Percentiles rank a stretch among this genome's conserved stretches.
Conservation (phyloP, 2,113 vertebrate species). For the Phalacrocorax carbo region DNA sequence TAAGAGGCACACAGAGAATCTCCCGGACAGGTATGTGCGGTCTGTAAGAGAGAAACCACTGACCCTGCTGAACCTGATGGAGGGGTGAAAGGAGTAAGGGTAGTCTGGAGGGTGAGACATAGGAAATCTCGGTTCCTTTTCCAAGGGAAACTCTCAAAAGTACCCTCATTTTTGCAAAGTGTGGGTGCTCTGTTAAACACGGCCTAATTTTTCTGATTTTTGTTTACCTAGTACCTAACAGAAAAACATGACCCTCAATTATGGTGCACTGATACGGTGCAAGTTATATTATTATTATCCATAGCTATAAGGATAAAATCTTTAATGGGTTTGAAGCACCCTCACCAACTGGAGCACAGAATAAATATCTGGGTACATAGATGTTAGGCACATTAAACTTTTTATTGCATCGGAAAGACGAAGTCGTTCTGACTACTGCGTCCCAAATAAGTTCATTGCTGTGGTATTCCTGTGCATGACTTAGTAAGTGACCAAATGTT, state of each 20-base stretch:
- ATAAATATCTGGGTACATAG: neutral
- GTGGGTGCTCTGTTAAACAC: neutral
- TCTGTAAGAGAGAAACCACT: neutral
- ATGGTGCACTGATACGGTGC: fast-evolving
- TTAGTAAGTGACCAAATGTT: neutral
- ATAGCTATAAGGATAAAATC: neutral
- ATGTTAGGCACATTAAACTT: neutral
- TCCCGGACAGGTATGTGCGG: neutral
- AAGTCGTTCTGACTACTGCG: neutral
- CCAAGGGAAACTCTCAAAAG: neutral
- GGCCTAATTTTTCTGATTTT: neutral
- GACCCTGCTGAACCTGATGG: too few relatives aligned
- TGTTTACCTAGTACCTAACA: neutral
- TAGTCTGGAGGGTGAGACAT: fast-evolving
- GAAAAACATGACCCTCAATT: neutral
- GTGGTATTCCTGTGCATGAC: neutral
- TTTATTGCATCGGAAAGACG: neutral
- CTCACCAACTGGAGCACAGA: neutral
- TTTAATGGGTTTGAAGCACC: neutral
- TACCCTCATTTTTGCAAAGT: neutral
- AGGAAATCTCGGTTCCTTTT: neutral
- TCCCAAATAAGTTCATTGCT: neutral
- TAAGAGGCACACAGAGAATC: neutral
- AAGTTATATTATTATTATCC: neutral
- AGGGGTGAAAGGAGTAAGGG: neutral